A percentile compares a stretch with the other conserved stretches of the same genome.
Conservation (phyloP, 2,113 vertebrate genomes). For the Accipiter virgatus region DNA sequence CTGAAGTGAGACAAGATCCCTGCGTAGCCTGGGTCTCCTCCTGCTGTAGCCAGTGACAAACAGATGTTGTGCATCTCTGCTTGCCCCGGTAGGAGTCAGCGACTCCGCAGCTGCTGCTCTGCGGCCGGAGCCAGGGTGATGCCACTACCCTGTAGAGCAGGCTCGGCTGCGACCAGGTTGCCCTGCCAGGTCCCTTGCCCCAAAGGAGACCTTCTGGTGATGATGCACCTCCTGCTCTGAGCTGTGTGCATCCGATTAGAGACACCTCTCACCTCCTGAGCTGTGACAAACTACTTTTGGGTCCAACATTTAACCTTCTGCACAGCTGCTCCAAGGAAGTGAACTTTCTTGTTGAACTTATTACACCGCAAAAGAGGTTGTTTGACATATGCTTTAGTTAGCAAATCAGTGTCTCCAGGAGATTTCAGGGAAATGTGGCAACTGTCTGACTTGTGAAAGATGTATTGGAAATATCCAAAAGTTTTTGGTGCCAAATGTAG, state of each 20-base stretch:
- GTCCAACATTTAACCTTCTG: background rate
- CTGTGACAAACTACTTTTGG: background rate
- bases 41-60: background rate
- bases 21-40: background rate
- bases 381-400: background rate
- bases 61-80: background rate
- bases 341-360: background rate
- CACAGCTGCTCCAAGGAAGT: background rate
- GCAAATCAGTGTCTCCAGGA: background rate
- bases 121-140: background rate
- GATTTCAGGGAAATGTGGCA: background rate
- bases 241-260: fast-evolving
- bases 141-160: background rate
- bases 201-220: background rate
- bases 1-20: background rate
- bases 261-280: background rate
- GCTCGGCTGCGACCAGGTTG: background rate
- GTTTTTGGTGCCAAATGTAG: background rate
- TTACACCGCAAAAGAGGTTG: background rate
- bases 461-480: background rate
- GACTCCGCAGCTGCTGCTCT: background rate
- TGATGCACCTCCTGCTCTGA: background rate
- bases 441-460: background rate
- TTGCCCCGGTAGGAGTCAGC: fast-evolving
- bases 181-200: fast-evolving